These are phyloP conservation scores for Eudemis profundana DNA, from an alignment of 2,888 invertebrate species.

Conservation along the genomic window DNA sequence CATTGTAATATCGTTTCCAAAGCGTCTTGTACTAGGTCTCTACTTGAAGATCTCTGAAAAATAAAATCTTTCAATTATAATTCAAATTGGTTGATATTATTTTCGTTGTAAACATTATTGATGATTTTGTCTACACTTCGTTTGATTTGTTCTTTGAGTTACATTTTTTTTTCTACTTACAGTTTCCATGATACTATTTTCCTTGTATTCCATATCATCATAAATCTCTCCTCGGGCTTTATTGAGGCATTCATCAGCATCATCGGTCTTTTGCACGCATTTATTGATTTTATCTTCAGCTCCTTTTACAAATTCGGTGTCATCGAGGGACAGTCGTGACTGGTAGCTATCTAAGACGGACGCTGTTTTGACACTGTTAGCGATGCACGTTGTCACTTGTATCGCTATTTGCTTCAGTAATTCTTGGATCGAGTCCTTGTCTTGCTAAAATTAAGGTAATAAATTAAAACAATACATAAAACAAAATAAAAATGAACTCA, in stretches of 20 bases:
- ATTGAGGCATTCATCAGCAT: slow-evolving; percentile 56
- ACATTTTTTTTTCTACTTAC: slow-evolving; percentile 52
- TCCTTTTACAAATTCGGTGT: slow-evolving; percentile 52
- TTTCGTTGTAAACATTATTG: not conserved
- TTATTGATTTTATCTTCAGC: slow-evolving; percentile 55
- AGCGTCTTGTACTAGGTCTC: slow-evolving; percentile 55
- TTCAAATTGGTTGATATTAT: slow-evolving; percentile 1
- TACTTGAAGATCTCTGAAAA: slow-evolving; percentile 57
- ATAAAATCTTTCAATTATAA: slow-evolving; percentile 7
- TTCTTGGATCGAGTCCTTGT: slow-evolving; percentile 52
- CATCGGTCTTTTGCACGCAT: slow-evolving; percentile 50
- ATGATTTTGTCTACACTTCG: too few species aligned
- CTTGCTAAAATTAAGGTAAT: slow-evolving; percentile 52
- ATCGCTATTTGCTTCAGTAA: slow-evolving; percentile 53
- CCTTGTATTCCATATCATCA: slow-evolving; percentile 53
- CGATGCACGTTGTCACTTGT: slow-evolving; percentile 55
- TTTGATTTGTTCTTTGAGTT: not conserved
- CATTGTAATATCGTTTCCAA: slow-evolving; percentile 56
- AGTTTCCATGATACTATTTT: slow-evolving; percentile 53
- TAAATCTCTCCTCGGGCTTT: slow-evolving; percentile 53
- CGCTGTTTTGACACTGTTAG: slow-evolving; percentile 51
- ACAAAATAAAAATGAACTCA: not conserved
- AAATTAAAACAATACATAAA: not conserved
- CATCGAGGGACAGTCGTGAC: slow-evolving; percentile 47
- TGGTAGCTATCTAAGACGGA: slow-evolving; percentile 45